Conservation (phyloP, 2,888 invertebrate species). For the Homarus gammarus region DNA sequence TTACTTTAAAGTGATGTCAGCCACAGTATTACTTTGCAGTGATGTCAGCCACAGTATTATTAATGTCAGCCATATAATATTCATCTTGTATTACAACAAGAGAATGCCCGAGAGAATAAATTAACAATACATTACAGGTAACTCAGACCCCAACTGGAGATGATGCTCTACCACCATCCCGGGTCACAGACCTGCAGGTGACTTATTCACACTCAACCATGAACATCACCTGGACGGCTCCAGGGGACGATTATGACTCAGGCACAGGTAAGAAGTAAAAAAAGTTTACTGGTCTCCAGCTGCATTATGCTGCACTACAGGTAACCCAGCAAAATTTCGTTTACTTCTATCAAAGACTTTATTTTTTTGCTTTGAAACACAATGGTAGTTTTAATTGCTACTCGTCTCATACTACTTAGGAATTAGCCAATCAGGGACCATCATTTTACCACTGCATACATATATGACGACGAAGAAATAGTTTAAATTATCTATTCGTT, state of each 20-base stretch:
- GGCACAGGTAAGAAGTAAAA: conserved; percentile 64
- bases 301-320: not conserved
- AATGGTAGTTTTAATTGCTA: not conserved
- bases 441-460: too few relatives aligned
- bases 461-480: too few relatives aligned
- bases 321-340: not conserved
- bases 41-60: too few relatives aligned
- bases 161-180: conserved; percentile 60
- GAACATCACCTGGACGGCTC: conserved; percentile 76
- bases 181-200: conserved; percentile 76
- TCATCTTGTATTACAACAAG: too few relatives aligned
- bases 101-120: too few relatives aligned
- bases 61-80: too few relatives aligned
- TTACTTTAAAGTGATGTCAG: too few relatives aligned
- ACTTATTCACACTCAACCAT: conserved; percentile 44
- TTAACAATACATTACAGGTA: conserved; percentile 20
- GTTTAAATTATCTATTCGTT: too few relatives aligned
- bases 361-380: not conserved
- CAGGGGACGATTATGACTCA: conserved; percentile 76
- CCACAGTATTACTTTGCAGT: too few relatives aligned
- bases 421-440: not conserved
- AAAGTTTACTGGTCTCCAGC: too few relatives aligned
- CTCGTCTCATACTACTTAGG: not conserved
- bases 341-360: not conserved
- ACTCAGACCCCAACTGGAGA: not conserved